A percentile compares a stretch with the other conserved stretches of the same genome.
Conservation (phyloP, 2,797 vertebrate species). For the Enteromius afrohamiltoni region DNA sequence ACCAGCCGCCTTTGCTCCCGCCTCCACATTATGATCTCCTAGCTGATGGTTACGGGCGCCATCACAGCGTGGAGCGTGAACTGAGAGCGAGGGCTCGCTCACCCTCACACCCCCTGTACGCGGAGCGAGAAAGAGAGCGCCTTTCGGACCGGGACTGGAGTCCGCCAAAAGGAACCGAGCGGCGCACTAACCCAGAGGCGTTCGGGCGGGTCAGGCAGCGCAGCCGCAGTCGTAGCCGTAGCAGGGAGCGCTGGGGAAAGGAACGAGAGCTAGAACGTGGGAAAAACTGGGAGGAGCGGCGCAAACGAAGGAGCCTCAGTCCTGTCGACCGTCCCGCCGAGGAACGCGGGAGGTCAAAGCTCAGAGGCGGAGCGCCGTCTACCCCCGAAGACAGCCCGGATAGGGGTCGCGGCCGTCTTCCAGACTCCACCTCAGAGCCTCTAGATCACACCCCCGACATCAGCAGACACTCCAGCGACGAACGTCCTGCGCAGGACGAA, state of each 20-base stretch:
- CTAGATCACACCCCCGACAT: constrained; percentile 80
- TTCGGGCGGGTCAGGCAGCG: constrained; percentile 82
- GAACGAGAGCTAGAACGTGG: constrained; percentile 80
- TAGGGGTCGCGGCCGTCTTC: constrained; percentile 83
- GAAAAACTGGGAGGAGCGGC: constrained; percentile 83
- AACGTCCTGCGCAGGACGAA: constrained; percentile 70
- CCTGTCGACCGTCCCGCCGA: constrained; percentile 82
- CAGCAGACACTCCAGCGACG: constrained; percentile 63
- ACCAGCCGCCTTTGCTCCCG: constrained; percentile 80
- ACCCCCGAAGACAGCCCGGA: constrained; percentile 89
- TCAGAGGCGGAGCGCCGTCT: constrained; percentile 68
- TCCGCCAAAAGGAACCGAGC: constrained; percentile 84
- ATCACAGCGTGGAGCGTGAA: constrained; percentile 90
- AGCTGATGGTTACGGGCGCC: constrained; percentile 84
- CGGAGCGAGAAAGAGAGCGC: constrained; percentile 83
- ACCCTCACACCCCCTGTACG: constrained; percentile 82
- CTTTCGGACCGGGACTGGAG: constrained; percentile 89
- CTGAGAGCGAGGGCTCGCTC: constrained; percentile 86
- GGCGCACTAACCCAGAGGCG: constrained; percentile 82
- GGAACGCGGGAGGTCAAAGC: constrained; percentile 82
- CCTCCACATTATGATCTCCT: constrained; percentile 88
- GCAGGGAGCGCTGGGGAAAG: constrained; percentile 88
- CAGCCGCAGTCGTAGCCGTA: constrained; percentile 91
- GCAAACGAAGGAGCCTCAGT: constrained; percentile 76
- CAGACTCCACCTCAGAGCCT: constrained; percentile 84